Base-by-base conservation (phyloP, 2,113 vertebrate genomes). In the Crotalus horridus region DNA sequence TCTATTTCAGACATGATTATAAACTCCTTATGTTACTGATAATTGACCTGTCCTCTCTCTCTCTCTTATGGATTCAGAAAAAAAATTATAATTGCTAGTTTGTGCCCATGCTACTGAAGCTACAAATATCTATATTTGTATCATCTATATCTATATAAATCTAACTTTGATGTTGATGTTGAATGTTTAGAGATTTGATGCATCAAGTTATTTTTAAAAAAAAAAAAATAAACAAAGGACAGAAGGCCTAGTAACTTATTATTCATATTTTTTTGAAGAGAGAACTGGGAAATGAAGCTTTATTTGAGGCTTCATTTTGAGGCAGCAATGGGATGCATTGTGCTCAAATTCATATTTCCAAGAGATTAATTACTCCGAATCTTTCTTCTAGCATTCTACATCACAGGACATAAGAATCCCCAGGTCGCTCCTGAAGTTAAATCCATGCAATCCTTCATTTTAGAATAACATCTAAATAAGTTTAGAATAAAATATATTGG, bases 111-210 rank as follows among this genome's bases (percentile, higher is more conserved):
- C 23, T n/a, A 88, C 4, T 93, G 54, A 69, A 91, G 61, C 46
- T 92, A 85, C 85, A 43, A 89, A 93, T 93, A 94, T 87, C 51
- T 23, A n/a, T 26, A 10, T 90, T 23, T 11, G 29, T 12, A 48
- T 85, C 9, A 85, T 46, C 23, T 48, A 33, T 33, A n/a, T n/a
- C 29, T 69, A 69, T n/a, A 69, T 13, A 69, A 69, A 69, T 69
- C 64, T 33, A 69, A n/a, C 61, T 69, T 61, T 69, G 26, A 69
- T 69, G 61, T 86, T 51, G 21, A 86, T 51, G 43, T 89, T 21
- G 9, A 64, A 9, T 21, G 24, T 58, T 53, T 39, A 56, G 90
- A 91, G 55, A 91, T 94, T 95, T 93, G 61, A 91, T 89, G 11
- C 58, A 3, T 8, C 94, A 9, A 92, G 94, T 92, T 90, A 54